Percentiles rank a stretch among this genome's conserved stretches.
Conservation (phyloP, 2,797 vertebrate species). For the Micropoecilia bifurca region DNA sequence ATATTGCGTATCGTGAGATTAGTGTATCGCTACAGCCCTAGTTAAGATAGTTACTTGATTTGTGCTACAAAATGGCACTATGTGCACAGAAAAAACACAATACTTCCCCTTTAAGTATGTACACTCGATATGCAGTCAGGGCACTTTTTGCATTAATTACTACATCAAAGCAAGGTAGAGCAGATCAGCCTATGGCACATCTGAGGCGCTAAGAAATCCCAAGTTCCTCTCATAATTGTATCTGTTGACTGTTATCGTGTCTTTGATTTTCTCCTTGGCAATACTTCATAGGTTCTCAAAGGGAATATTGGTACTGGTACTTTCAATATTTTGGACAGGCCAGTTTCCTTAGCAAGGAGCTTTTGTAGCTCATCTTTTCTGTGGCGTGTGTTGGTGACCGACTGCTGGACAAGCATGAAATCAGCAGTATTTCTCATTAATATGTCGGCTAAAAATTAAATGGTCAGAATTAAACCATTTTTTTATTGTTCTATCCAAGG, state of each 20-base stretch:
- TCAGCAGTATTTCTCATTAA: too few relatives aligned
- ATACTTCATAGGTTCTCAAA: background rate
- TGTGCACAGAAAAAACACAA: too few relatives aligned
- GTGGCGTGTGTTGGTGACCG: background rate
- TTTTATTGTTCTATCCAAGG: background rate
- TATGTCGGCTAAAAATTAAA: too few relatives aligned
- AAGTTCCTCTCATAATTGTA: background rate
- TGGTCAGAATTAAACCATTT: background rate
- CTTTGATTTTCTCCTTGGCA: background rate
- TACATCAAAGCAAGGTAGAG: background rate
- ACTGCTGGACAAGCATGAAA: background rate
- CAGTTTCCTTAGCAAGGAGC: background rate
- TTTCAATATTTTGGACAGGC: background rate
- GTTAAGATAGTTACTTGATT: too few relatives aligned
- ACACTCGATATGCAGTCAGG: background rate
- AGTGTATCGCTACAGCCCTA: too few relatives aligned
- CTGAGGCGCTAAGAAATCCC: background rate
- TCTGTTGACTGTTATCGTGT: background rate
- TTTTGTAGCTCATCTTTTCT: background rate
- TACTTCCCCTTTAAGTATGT: background rate
- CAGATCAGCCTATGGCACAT: background rate
- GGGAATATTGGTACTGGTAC: background rate
- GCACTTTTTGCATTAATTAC: background rate
- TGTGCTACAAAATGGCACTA: too few relatives aligned
- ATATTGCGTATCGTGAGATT: too few relatives aligned